These are phyloP conservation scores for Neolamprologus longior DNA, from an alignment of 2,113 vertebrate genomes.

Conservation along the genomic window DNA sequence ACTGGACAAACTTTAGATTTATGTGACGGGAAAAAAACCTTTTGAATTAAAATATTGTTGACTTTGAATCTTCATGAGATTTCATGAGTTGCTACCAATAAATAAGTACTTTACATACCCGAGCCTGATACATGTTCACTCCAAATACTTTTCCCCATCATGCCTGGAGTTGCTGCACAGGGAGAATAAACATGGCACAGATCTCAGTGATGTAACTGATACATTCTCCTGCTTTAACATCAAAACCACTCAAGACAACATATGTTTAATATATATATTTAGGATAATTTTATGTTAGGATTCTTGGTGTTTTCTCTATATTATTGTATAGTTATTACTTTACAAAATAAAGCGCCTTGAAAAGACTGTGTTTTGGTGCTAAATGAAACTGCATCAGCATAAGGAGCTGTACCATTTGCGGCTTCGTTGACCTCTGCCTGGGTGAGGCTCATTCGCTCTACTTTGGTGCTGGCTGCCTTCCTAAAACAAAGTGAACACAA, in stretches of 20 bases:
- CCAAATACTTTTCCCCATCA: conserved; percentile 69
- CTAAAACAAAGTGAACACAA: conserved; percentile 34
- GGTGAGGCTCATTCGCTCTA: conserved; percentile 64
- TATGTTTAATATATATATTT: not conserved
- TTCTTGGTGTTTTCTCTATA: not conserved
- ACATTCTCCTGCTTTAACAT: not conserved
- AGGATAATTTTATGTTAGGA: not conserved
- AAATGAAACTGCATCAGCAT: not conserved
- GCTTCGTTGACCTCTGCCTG: conserved; percentile 48
- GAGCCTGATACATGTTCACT: conserved; percentile 61
- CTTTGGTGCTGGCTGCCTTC: conserved; percentile 63
- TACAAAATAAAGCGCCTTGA: not conserved
- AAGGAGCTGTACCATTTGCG: conserved; percentile 50
- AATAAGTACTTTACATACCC: conserved; percentile 38
- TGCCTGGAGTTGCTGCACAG: conserved; percentile 56
- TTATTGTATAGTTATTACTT: not conserved
- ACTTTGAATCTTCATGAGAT: not conserved
- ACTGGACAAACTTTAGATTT: not conserved
- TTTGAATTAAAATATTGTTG: not conserved
- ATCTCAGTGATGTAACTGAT: not conserved
- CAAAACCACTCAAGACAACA: not conserved
- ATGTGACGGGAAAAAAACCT: not conserved
- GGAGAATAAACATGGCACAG: not conserved
- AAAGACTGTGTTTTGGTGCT: not conserved
- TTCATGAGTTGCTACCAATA: not conserved